Evolutionary conservation across 1,140 invertebrate genomes (phyloP).

Genomic region (Drosophila cardini): DNA sequence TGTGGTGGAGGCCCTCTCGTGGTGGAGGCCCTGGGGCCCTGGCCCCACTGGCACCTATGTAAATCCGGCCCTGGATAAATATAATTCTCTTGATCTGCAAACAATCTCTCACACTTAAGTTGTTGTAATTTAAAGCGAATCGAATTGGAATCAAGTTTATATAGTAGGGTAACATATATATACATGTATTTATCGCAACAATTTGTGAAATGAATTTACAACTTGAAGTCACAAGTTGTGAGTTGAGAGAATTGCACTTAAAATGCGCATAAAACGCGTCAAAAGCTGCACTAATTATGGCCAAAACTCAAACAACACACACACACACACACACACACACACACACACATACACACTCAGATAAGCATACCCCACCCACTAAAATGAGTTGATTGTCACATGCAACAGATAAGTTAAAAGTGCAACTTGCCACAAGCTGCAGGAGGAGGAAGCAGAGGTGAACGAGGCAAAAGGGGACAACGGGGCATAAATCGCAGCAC

Average conservation of each 20-base stretch:
- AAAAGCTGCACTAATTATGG: conserved; percentile 58
- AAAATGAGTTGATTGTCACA: conserved; percentile 73
- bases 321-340: conserved; percentile 20
- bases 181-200: conserved; percentile 50
- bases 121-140: conserved; percentile 26
- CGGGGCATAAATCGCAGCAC: conserved; percentile 63
- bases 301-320: conserved; percentile 27
- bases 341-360: conserved; percentile 9
- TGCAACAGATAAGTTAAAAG: conserved; percentile 75
- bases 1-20: no score
- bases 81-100: no score
- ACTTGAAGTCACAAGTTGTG: conserved; percentile 27
- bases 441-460: conserved; percentile 3
- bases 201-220: conserved; percentile 77
- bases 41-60: no score
- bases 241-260: conserved; percentile 47
- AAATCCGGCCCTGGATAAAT: no score
- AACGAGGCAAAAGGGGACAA: no score
- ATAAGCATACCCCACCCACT: conserved; percentile 29
- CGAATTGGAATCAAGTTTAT: conserved; percentile 14
- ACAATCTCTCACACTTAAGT: not conserved
- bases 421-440: conserved; percentile 32
- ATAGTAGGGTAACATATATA: not conserved
- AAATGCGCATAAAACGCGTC: conserved; percentile 56
- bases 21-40: no score